Conservation (phyloP, 2,113 vertebrate genomes). For the Notothenia coriiceps region DNA sequence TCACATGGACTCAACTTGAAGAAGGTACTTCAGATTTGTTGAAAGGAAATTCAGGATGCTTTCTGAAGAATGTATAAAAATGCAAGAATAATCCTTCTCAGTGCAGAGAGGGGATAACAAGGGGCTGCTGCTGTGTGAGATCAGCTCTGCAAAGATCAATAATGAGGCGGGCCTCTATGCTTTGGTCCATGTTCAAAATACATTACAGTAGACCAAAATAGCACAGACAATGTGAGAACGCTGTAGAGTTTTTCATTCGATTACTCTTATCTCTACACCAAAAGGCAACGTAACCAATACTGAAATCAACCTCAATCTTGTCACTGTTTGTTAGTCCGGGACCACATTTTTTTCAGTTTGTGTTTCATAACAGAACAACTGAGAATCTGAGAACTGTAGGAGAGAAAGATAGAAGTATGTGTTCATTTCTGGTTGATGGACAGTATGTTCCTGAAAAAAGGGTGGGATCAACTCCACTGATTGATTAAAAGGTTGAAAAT, state of each 20-base stretch:
- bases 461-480: background rate
- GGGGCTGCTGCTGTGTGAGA: background rate
- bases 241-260: background rate
- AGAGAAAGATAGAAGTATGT: background rate
- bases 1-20: constrained; percentile 94
- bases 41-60: background rate
- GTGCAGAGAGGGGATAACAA: background rate
- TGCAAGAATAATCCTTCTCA: background rate
- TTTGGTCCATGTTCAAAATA: background rate
- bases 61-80: background rate
- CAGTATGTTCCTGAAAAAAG: constrained; percentile 1
- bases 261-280: background rate
- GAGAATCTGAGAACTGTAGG: background rate
- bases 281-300: background rate
- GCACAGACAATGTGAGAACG: background rate
- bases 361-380: background rate
- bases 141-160: background rate
- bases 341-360: background rate
- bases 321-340: background rate
- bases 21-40: constrained; percentile 83
- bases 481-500: no score
- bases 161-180: background rate
- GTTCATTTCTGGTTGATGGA: background rate
- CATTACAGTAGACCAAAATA: background rate
- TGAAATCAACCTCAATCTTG: background rate